These are phyloP conservation scores for Theristicus caerulescens DNA, from an alignment of 2,113 vertebrate genomes.

Conservation along the genomic window DNA sequence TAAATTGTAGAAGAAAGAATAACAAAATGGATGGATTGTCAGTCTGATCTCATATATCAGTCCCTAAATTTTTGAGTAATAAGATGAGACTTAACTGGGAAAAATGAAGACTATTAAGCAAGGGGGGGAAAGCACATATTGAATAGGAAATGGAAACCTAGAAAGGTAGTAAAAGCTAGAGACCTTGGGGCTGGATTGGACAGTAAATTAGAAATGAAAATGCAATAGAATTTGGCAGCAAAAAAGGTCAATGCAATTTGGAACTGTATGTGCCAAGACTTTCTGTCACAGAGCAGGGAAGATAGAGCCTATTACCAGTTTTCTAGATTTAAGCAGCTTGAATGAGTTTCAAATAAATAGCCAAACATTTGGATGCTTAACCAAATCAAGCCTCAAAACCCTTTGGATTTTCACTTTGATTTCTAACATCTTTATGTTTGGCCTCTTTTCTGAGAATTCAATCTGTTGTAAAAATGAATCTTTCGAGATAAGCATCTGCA, in stretches of 20 bases:
- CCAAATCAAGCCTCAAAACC: constrained; percentile 48
- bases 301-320: constrained; percentile 12
- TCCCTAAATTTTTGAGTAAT: background rate
- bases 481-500: constrained; percentile 42
- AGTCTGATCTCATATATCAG: background rate
- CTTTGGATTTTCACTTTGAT: constrained; percentile 20
- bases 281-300: background rate
- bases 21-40: background rate
- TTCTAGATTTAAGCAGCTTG: constrained; percentile 41
- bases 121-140: background rate
- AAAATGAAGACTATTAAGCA: background rate
- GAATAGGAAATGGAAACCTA: constrained; percentile 8
- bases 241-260: constrained; percentile 66
- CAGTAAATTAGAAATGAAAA: constrained; percentile 65
- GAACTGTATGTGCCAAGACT: constrained; percentile 32
- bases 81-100: background rate
- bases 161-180: background rate
- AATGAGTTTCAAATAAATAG: constrained; percentile 60
- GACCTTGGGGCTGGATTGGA: constrained; percentile 39
- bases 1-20: background rate
- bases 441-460: constrained; percentile 48
- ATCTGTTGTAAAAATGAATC: constrained; percentile 24
- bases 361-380: constrained; percentile 56
- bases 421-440: constrained; percentile 55
- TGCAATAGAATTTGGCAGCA: constrained; percentile 61